Evolutionary conservation across 2,113 vertebrate genomes (phyloP).

Genomic region (Marmota flaviventris): DNA sequence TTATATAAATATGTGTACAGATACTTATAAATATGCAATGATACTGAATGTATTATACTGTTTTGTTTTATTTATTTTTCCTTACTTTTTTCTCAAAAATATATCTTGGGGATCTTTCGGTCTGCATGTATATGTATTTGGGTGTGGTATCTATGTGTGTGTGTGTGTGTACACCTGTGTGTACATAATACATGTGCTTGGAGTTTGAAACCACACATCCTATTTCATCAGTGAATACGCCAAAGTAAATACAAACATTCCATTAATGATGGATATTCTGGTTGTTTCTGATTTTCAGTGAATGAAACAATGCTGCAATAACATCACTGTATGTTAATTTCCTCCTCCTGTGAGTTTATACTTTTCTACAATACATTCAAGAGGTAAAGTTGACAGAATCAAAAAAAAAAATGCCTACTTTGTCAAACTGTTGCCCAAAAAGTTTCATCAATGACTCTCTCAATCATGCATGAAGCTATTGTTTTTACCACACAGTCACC

Average conservation of each 20-base stretch:
- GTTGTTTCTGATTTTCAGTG: background rate
- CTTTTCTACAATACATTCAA: background rate
- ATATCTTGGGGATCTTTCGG: background rate
- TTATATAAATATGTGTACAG: background rate
- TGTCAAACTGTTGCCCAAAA: background rate
- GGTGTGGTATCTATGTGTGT: fast-evolving
- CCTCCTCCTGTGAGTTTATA: fast-evolving
- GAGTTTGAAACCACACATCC: background rate
- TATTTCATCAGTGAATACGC: background rate
- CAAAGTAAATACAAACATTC: background rate
- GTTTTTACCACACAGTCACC: background rate
- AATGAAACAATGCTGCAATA: background rate
- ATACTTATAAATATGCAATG: background rate
- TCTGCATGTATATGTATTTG: fast-evolving
- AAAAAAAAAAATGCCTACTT: background rate
- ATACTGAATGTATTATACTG: background rate
- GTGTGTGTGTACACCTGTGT: fast-evolving
- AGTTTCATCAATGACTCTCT: background rate
- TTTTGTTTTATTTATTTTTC: background rate
- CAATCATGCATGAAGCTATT: background rate
- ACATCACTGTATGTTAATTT: background rate
- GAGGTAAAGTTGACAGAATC: background rate
- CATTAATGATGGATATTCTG: background rate
- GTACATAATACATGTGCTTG: background rate
- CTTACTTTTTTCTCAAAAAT: background rate